Conservation (phyloP, 2,113 vertebrate species). For the Heptranchias perlo region DNA sequence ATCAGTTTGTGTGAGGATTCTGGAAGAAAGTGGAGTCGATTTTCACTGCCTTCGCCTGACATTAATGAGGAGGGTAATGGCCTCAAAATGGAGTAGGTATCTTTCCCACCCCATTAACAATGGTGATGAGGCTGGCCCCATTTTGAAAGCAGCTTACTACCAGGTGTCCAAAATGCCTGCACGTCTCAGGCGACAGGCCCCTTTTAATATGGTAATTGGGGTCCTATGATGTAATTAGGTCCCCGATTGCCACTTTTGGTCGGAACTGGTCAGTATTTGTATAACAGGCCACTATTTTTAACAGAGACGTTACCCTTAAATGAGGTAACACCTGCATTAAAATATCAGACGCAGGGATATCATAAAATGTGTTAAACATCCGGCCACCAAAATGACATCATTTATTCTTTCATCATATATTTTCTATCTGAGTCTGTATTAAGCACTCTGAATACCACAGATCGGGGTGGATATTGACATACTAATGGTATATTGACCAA, state of each 20-base stretch:
- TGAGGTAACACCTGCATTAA: not conserved
- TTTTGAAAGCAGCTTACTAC: too few relatives aligned
- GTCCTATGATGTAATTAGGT: not conserved
- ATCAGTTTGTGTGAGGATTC: too few relatives aligned
- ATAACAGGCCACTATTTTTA: not conserved
- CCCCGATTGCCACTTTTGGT: not conserved
- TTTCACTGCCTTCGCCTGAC: too few relatives aligned
- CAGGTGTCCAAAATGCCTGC: too few relatives aligned
- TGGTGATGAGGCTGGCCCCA: too few relatives aligned
- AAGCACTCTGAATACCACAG: not conserved
- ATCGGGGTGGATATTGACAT: constrained; percentile 1
- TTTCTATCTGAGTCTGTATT: not conserved
- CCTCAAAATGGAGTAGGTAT: too few relatives aligned
- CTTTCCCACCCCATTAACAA: too few relatives aligned
- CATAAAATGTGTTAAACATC: constrained; percentile 22
- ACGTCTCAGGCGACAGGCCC: not conserved
- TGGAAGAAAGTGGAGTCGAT: too few relatives aligned
- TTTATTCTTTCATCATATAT: not conserved
- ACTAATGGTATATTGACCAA: constrained; percentile 9
- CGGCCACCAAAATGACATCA: not conserved
- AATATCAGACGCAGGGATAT: not conserved
- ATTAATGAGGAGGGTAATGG: too few relatives aligned
- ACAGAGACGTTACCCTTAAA: not conserved
- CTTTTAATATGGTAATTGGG: not conserved
- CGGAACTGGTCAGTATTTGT: not conserved